phyloP scores from a whole-genome alignment of 2,888 invertebrate species.

The Spilosoma lubricipeda region DNA sequence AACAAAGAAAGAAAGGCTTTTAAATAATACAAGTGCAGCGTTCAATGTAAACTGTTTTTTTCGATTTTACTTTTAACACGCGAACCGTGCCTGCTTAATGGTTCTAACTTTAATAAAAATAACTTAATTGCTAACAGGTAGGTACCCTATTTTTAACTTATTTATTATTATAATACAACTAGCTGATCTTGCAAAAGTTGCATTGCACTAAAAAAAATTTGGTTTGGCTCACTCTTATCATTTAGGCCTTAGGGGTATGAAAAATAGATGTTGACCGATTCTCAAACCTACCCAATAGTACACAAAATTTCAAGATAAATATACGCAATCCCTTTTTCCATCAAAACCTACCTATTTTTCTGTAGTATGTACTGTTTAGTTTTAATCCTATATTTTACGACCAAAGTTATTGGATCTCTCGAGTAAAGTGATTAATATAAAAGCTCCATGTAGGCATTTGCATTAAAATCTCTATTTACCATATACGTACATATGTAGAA shows the following conservation, averaged over 20 bases:
- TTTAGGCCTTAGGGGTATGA: too few species aligned
- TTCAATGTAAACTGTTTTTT: background rate
- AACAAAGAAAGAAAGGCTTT: slow-evolving; percentile 23
- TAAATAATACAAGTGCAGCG: slow-evolving; percentile 9
- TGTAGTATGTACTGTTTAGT: too few species aligned
- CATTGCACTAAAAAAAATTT: too few species aligned
- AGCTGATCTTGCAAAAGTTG: too few species aligned
- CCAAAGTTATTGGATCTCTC: background rate
- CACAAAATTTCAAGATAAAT: too few species aligned
- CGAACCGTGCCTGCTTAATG: background rate
- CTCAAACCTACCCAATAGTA: too few species aligned
- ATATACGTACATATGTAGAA: slow-evolving; percentile 2
- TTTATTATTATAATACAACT: background rate
- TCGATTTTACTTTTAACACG: slow-evolving; percentile 1
- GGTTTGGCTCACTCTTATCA: too few species aligned
- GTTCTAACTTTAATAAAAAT: background rate
- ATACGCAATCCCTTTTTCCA: too few species aligned
- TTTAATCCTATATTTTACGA: background rate
- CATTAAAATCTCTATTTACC: slow-evolving; percentile 16
- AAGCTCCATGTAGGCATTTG: slow-evolving; percentile 12
- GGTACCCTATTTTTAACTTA: background rate
- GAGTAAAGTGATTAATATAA: slow-evolving; percentile 21
- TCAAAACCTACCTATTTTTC: too few species aligned
- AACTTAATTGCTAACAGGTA: background rate
- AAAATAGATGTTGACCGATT: too few species aligned